Percentiles rank a stretch among this genome's conserved stretches.
Evolutionary conservation across 2,888 invertebrate genomes (phyloP).

Genomic region (Noctua janthina): DNA sequence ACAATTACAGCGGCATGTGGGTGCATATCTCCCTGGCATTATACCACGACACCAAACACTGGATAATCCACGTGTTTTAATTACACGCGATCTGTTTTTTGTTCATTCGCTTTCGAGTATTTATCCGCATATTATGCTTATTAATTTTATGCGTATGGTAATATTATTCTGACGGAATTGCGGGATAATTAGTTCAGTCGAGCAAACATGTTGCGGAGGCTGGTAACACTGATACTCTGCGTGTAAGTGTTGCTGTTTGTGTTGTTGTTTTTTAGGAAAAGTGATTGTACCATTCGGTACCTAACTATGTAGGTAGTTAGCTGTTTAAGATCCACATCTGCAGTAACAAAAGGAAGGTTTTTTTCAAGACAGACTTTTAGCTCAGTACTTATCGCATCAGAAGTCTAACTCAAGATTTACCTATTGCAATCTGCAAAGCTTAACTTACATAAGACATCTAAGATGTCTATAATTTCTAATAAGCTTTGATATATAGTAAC

Average conservation of each 20-base stretch:
- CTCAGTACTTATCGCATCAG: not conserved
- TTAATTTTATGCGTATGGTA: conserved; percentile 44
- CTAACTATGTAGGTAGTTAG: not conserved
- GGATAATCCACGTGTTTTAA: conserved; percentile 55
- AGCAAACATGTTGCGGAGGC: conserved; percentile 4
- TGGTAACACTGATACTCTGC: conserved; percentile 7
- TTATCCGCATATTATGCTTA: conserved; percentile 53
- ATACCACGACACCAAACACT: conserved; percentile 62
- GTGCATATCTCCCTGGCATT: conserved; percentile 61
- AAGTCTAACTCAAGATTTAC: not conserved
- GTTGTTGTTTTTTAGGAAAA: not conserved
- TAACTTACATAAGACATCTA: not conserved
- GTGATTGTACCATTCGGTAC: no score
- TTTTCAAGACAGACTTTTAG: not conserved
- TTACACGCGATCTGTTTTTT: conserved; percentile 61
- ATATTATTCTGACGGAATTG: conserved; percentile 49
- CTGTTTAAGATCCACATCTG: not conserved
- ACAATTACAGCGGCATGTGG: conserved; percentile 72
- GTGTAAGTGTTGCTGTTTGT: conserved; percentile 10
- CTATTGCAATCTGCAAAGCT: not conserved
- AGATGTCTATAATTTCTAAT: not conserved
- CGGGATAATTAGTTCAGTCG: conserved; percentile 35
- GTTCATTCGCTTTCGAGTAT: conserved; percentile 61
- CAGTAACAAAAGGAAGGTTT: not conserved
- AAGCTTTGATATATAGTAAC: not conserved